Evolutionary conservation across 2,113 vertebrate species (phyloP), one percentile per base, ranked within the genome.

Genomic region (Nannobrachium achirus): DNA sequence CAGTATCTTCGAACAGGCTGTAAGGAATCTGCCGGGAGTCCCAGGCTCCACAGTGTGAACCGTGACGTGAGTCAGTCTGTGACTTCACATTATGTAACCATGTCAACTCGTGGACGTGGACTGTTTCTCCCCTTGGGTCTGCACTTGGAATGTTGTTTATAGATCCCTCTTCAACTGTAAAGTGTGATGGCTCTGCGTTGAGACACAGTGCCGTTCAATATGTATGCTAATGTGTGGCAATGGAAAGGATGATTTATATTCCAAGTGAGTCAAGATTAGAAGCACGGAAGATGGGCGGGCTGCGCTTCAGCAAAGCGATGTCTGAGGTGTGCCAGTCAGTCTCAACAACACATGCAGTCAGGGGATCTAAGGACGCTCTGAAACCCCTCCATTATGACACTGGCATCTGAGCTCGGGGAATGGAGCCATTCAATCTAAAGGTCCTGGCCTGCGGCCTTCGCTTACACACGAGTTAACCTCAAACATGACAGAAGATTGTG

Each of bases 71-170:
- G 39, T 66, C 49, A 51, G 15, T 68, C 75, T 67, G 46, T 65
- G 63, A 51, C 61, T 49, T 71, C 19, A 48, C 16, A 18, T 85
- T 81, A 66, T 50, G 51, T 63, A 73, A 86, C 41, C 57, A 56
- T 40, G 46, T 70, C 48, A 70, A 53, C 59, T 14, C 44, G 4
- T 40, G 46, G 57, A 51, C 44, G 4, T 40, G 46, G 57, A 51
- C 55, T 40, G 13, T 56, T 70, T 70, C 52, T 59, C 45, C 59
- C 60, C 48, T 46, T 0, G 46, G 60, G 8, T 61, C 71, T 69
- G 63, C 65, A 42, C 63, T 66, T 25, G 42, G 41, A 25, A 7
- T 48, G 46, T 66, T 75, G 67, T 76, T 72, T 63, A 55, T 78
- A 52, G 60, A 41, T 53, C 64, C 44, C 45, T 4, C 62, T 58